These are phyloP conservation scores for Muricea muricata DNA, from an alignment of 92 coral and sea anemone species.

Conservation along the genomic window DNA sequence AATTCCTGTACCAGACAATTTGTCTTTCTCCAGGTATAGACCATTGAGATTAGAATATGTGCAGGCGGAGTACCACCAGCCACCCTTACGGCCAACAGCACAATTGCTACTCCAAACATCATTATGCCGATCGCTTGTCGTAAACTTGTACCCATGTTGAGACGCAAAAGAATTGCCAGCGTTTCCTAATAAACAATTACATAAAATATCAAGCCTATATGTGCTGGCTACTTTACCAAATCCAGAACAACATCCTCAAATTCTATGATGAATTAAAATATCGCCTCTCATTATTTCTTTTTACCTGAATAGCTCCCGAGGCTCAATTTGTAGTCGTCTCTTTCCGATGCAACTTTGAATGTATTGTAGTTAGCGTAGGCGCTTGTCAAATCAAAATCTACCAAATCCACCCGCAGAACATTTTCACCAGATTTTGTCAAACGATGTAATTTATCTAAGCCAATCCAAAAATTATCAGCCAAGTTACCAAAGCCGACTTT, in stretches of 20 bases:
- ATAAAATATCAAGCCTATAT: too few relatives aligned
- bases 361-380: neutral
- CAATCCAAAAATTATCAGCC: neutral
- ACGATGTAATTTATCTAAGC: neutral
- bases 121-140: slow-evolving; percentile 70
- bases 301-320: neutral
- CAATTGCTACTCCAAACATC: slow-evolving; percentile 39
- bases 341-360: neutral
- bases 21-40: slow-evolving; percentile 8
- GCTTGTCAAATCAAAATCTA: neutral
- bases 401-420: neutral
- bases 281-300: neutral
- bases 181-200: too few relatives aligned
- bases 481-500: neutral
- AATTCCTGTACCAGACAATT: neutral
- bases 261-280: neutral
- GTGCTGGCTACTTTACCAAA: neutral
- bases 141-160: slow-evolving; percentile 57
- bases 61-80: slow-evolving; percentile 67
- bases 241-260: too few relatives aligned
- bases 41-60: slow-evolving; percentile 64
- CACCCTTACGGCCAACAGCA: slow-evolving; percentile 48
- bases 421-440: neutral
- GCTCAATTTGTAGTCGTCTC: neutral
- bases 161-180: slow-evolving; percentile 64